Evolutionary conservation across 2,888 invertebrate species (phyloP), one percentile per base, ranked within the genome.

Genomic region (Scaptomyza tumidula): DNA sequence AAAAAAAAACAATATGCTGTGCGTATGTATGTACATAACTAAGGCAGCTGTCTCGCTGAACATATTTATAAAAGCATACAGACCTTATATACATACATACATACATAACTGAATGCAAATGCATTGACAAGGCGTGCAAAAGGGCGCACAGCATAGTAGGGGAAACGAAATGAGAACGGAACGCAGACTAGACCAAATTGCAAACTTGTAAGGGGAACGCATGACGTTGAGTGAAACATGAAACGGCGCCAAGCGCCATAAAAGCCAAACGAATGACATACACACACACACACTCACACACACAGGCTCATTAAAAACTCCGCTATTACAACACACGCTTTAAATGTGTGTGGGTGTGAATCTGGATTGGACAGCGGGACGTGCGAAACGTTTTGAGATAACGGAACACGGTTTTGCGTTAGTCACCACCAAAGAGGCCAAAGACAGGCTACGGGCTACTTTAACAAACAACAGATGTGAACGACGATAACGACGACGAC

Each of bases 321-420:
- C 59, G 69, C 37, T 65, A 73, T 75, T 77, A 73, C 75, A 75
- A 52, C 63, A 68, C 63, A 58, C 45, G 65, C 66, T 50, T 54
- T 6, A 52, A 43, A 54, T 65, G 62, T 64, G 62, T 64, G 80
- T 77, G 71, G 64, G 72, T 65, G 64, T 54, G 53, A 45, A 52
- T 58, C 55, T 72, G 62, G 61, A 44, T 68, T 72, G 70, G 45
- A 63, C 57, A 63, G 46, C 60, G 72, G 77, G 77, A 75, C 75
- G 75, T 68, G 78, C 75, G 86, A 74, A 86, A 80, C 81, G 71
- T 62, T 73, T 71, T 80, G 78, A 84, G 74, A 86, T 86, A 83
- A 86, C 86, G 82, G 86, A 83, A 83, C 86, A 83, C 78, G 71
- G 61, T 68, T 78, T 69, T 48, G 81, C 74, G 69, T 83, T 86